phyloP scores from a whole-genome alignment of 2,113 vertebrate genomes.

The Thalassoma bifasciatum region DNA sequence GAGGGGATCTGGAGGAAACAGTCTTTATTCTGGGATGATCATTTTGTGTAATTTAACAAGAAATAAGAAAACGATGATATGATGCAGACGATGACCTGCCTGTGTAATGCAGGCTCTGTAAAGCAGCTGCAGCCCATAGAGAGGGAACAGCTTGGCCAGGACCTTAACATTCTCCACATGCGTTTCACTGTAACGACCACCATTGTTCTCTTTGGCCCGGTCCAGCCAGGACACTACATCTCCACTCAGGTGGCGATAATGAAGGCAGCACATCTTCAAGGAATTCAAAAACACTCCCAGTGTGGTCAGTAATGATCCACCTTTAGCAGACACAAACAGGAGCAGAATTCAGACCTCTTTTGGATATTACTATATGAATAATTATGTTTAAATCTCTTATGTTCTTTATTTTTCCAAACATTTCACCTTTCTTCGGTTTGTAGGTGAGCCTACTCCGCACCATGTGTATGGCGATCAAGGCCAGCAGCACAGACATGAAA shows the following conservation, averaged over 20 bases:
- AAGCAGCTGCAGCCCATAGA: conserved; percentile 89
- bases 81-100: conserved; percentile 70
- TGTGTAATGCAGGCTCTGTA: conserved; percentile 90
- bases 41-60: not conserved
- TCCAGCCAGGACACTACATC: conserved; percentile 85
- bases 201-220: conserved; percentile 87
- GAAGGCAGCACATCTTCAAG: conserved; percentile 79
- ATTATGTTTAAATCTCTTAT: not conserved
- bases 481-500: conserved; percentile 88
- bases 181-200: conserved; percentile 85
- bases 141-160: conserved; percentile 86
- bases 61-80: too few relatives aligned
- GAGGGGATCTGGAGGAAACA: conserved; percentile 87
- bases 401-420: not conserved
- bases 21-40: not conserved
- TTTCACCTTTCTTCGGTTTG: conserved; percentile 88
- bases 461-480: conserved; percentile 90
- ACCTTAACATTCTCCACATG: conserved; percentile 89
- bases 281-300: conserved; percentile 86
- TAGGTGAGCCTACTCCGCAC: conserved; percentile 87
- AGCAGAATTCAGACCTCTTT: not conserved
- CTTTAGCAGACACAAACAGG: conserved; percentile 41
- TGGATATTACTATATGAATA: too few relatives aligned
- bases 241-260: conserved; percentile 73
- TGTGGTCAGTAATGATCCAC: conserved; percentile 82